Conservation (phyloP, 2,888 invertebrate genomes). For the Venustoraphidia nigricollis region DNA sequence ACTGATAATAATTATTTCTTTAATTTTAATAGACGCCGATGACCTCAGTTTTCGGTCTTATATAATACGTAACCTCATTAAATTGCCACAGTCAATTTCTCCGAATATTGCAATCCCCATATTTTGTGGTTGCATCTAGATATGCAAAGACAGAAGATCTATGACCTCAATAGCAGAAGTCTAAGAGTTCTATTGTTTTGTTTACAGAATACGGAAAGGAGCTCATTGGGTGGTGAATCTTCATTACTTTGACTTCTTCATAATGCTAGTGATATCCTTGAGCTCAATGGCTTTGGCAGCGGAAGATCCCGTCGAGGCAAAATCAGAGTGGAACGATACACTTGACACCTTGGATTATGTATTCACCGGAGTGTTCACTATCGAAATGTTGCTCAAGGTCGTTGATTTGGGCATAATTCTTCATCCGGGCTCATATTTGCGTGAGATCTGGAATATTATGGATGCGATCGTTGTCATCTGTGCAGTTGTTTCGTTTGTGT, state of each 20-base stretch:
- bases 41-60: too few species aligned
- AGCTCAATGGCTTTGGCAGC: conserved; percentile 98
- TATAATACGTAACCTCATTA: too few species aligned
- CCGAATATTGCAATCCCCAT: too few species aligned
- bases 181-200: conserved; percentile 8
- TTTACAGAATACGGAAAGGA: conserved; percentile 80
- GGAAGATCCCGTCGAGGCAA: conserved; percentile 95
- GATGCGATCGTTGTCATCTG: conserved; percentile 98
- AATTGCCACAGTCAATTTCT: too few species aligned
- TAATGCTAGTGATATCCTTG: conserved; percentile 98
- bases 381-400: conserved; percentile 92
- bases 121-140: too few species aligned
- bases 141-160: too few species aligned
- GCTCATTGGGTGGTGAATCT: conserved; percentile 99
- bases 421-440: conserved; percentile 93
- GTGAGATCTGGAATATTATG: conserved; percentile 99
- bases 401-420: conserved; percentile 91
- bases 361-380: conserved; percentile 98
- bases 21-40: too few species aligned
- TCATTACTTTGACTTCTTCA: conserved; percentile 99
- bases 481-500: conserved; percentile 94
- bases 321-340: conserved; percentile 69
- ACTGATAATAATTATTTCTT: too few species aligned
- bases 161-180: too few species aligned
- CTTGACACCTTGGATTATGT: conserved; percentile 98